Evolutionary conservation across 2,888 invertebrate genomes (phyloP).

Genomic region (Xestia rhomboidea): DNA sequence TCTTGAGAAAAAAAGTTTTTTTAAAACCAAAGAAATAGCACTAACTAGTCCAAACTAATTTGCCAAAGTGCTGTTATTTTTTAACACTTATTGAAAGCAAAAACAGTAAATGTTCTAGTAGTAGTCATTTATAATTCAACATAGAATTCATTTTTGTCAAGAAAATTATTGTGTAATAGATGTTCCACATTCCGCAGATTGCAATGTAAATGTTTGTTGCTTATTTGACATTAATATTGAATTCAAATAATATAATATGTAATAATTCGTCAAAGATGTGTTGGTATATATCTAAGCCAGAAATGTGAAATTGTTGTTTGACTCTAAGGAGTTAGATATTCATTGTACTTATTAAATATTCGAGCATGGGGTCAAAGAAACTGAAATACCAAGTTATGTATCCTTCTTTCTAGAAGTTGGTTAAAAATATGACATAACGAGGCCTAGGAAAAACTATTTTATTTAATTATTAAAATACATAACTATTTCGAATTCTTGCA

Average conservation of each 20-base stretch:
- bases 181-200: slow-evolving; percentile 3
- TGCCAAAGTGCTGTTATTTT: slow-evolving; percentile 23
- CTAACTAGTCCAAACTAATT: slow-evolving; percentile 9
- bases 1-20: not conserved
- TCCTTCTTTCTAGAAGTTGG: not conserved
- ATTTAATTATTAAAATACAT: not conserved
- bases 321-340: not conserved
- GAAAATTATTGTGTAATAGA: slow-evolving; percentile 18
- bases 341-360: slow-evolving; percentile 1
- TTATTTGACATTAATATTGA: slow-evolving; percentile 10
- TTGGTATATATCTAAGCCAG: slow-evolving; percentile 7
- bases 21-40: slow-evolving; percentile 26
- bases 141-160: not conserved
- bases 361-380: not conserved
- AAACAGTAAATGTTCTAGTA: slow-evolving; percentile 3
- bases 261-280: slow-evolving; percentile 19
- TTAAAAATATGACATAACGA: slow-evolving; percentile 12
- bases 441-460: slow-evolving; percentile 31
- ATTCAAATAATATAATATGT: not conserved
- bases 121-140: not conserved
- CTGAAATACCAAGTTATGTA: not conserved
- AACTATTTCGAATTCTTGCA: slow-evolving; percentile 16
- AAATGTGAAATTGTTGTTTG: slow-evolving; percentile 7
- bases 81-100: not conserved
- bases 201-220: slow-evolving; percentile 9